Base-by-base conservation (phyloP, 2,888 invertebrate genomes). In the Pardosa pseudoannulata region DNA sequence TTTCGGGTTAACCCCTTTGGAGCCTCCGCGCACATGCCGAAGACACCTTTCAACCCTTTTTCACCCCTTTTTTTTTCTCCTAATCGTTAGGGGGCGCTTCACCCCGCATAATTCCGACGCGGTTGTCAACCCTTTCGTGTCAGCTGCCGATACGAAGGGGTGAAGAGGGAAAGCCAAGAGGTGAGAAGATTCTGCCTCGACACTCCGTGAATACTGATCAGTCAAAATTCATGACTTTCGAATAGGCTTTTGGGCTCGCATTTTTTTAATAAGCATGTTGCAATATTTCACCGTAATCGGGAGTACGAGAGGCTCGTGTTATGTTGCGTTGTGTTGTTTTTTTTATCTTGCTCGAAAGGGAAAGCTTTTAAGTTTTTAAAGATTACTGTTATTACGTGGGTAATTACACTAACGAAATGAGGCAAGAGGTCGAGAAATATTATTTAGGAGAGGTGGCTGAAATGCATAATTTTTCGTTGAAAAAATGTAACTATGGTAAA, bases 41-140 rank as follows among this genome's bases (percentile, higher is more conserved):
- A 56, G n/a, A 28, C 50, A 39, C 32, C 70, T 76, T 64, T 70
- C 81, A 83, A 83, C 82, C 82, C 82, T 76, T 80, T n/a, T 70
- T 68, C 29, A 32, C 56, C 56, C 68, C 68, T 32, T 71, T 46
- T 71, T n/a, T n/a, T n/a, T n/a, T n/a, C n/a, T n/a, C 9, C 41
- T 56, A 56, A 56, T 56, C 56, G 56, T 56, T 56, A 56, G 56
- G 67, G 67, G 67, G 32, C 56, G 28, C 31, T n/a, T 23, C 23
- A 39, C 28, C 23, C 41, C 28, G 39, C 27, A 64, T 74, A 19
- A 27, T 74, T 71, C 28, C 27, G 39, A 28, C n/a, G 27, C 36
- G 73, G 73, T 80, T 80, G 79, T 50, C 72, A 80, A 80, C 79
- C 79, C 79, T 80, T 80, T 46, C 67, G 19, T 32, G 67, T 36